These are phyloP conservation scores for Drosophila nigritarsus DNA, from an alignment of 2,888 invertebrate species.

Conservation along the genomic window DNA sequence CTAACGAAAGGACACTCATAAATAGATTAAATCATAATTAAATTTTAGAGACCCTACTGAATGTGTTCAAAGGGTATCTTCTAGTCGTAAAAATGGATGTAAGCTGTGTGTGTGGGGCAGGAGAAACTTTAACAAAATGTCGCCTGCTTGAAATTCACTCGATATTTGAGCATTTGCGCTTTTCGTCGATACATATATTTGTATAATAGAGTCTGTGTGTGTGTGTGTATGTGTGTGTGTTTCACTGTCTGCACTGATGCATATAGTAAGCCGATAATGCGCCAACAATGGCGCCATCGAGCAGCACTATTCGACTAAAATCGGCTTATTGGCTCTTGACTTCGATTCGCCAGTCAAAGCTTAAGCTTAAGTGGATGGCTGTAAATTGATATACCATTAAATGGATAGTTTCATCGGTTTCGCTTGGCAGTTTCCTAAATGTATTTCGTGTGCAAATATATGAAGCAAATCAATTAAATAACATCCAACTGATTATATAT, in stretches of 20 bases:
- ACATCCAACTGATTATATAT: background rate
- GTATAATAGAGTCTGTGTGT: background rate
- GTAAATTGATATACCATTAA: conserved; percentile 55
- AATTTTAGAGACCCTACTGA: no score
- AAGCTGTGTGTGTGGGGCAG: no score
- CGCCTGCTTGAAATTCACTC: background rate
- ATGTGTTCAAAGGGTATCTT: background rate
- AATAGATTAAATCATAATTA: background rate
- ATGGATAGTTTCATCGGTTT: conserved; percentile 53
- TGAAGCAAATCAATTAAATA: background rate
- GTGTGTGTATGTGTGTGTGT: conserved; percentile 3
- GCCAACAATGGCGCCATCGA: conserved; percentile 69
- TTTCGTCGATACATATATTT: background rate
- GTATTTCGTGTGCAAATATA: background rate
- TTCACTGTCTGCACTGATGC: conserved; percentile 58
- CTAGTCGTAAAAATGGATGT: background rate
- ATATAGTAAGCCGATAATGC: conserved; percentile 73
- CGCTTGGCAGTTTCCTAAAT: conserved; percentile 1
- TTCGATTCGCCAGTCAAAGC: conserved; percentile 67
- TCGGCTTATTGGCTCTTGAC: conserved; percentile 71
- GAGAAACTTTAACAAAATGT: conserved; percentile 1
- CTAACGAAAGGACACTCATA: no score
- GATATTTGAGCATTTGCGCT: conserved; percentile 6
- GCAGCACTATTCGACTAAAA: conserved; percentile 55
- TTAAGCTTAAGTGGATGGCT: conserved; percentile 64